phyloP scores from a whole-genome alignment of 1,140 invertebrate species.

The Trypoxylus dichotomus region DNA sequence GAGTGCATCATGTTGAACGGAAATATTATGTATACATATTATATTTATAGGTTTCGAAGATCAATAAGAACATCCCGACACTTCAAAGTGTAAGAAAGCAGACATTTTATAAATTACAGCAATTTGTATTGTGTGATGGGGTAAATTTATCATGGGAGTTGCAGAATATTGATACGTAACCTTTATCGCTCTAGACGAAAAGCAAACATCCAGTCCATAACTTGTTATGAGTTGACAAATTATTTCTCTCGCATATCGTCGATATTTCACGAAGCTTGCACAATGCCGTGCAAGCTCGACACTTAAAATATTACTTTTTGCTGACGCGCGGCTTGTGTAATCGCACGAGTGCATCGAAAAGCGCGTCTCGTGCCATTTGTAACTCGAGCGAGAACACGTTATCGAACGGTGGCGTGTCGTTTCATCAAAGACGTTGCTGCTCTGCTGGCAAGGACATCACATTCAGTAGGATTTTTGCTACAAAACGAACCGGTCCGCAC shows the following conservation, averaged over 20 bases:
- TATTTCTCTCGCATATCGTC: not conserved
- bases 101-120: not conserved
- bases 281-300: not conserved
- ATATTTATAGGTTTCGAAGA: too few relatives aligned
- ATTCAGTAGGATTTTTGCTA: not conserved
- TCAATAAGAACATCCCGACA: not conserved
- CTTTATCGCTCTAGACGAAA: not conserved
- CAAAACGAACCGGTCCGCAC: not conserved
- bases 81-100: not conserved
- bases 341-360: not conserved
- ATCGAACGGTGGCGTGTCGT: slow-evolving; percentile 4
- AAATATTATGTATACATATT: too few relatives aligned
- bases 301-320: slow-evolving; percentile 15
- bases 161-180: not conserved
- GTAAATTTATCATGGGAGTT: not conserved
- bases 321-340: not conserved
- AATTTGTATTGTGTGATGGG: not conserved
- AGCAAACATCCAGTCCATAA: not conserved
- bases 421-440: not conserved
- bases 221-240: slow-evolving; percentile 9
- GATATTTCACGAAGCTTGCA: not conserved
- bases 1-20: too few relatives aligned
- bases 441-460: not conserved
- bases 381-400: not conserved
- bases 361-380: not conserved